Evolutionary conservation across 2,113 vertebrate genomes (phyloP).

Genomic region (Ceyx cyanopectus): DNA sequence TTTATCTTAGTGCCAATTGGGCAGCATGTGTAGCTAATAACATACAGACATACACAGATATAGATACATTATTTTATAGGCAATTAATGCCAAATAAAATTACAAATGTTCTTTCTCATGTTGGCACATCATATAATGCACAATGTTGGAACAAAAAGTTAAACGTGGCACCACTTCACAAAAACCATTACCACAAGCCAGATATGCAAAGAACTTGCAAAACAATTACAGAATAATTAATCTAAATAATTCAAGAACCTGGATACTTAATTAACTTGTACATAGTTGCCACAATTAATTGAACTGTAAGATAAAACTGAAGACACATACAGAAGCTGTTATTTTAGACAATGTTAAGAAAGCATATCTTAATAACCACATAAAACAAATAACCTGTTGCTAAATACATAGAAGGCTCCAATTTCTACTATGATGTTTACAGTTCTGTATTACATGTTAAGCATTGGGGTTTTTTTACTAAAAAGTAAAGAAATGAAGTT

Average conservation of each 20-base stretch:
- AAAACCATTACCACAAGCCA: conserved; percentile 12
- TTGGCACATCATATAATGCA: conserved; percentile 25
- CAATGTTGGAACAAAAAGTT: conserved; percentile 11
- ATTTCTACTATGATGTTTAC: neutral
- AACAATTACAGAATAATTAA: conserved; percentile 41
- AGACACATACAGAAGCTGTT: neutral
- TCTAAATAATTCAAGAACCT: conserved; percentile 34
- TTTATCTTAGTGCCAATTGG: neutral
- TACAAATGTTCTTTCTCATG: conserved; percentile 5
- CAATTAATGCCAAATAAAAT: conserved; percentile 22
- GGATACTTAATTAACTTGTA: conserved; percentile 6
- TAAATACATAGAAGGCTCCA: conserved; percentile 14
- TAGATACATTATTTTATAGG: neutral
- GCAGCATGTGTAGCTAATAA: conserved; percentile 15
- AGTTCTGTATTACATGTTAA: conserved; percentile 8
- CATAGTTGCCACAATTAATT: neutral
- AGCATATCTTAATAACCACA: conserved; percentile 19
- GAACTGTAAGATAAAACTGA: conserved; percentile 20
- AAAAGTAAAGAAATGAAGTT: conserved; percentile 39
- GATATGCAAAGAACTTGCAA: neutral
- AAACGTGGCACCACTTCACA: neutral
- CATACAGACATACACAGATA: neutral
- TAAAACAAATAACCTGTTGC: neutral
- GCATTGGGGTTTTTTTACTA: neutral
- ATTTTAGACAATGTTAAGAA: conserved; percentile 40